Evolutionary conservation across 2,113 vertebrate species (phyloP).

Genomic region (Vireo altiloquus): DNA sequence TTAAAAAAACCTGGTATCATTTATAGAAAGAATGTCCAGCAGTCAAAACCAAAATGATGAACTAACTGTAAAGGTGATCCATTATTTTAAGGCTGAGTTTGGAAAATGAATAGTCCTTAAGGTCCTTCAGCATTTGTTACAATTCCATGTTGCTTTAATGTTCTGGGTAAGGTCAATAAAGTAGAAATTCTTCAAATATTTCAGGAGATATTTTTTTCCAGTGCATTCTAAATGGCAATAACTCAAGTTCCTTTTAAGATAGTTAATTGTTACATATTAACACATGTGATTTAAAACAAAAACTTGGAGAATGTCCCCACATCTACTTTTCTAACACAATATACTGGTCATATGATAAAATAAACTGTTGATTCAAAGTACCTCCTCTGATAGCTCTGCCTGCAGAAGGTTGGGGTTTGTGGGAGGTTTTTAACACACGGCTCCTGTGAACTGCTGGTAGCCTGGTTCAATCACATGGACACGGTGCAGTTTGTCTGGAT

Average conservation of each 20-base stretch:
- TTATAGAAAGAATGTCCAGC: neutral
- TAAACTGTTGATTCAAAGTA: neutral
- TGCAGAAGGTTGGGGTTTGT: neutral
- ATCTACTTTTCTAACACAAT: neutral
- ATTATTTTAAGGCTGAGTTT: neutral
- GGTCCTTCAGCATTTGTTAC: neutral
- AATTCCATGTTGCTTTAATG: neutral
- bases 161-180: constrained; percentile 7
- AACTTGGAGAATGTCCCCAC: neutral
- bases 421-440: neutral
- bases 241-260: neutral
- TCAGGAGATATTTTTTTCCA: neutral
- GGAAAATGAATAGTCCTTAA: neutral
- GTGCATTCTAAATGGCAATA: neutral
- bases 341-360: neutral
- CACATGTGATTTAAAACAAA: neutral
- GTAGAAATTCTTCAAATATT: neutral
- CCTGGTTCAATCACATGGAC: neutral
- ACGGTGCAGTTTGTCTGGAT: neutral
- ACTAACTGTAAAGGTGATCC: neutral
- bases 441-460: neutral
- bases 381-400: neutral
- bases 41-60: neutral
- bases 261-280: neutral
- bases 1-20: neutral